phyloP scores from a whole-genome alignment of 2,797 vertebrate species.

The Microcaecilia unicolor region DNA sequence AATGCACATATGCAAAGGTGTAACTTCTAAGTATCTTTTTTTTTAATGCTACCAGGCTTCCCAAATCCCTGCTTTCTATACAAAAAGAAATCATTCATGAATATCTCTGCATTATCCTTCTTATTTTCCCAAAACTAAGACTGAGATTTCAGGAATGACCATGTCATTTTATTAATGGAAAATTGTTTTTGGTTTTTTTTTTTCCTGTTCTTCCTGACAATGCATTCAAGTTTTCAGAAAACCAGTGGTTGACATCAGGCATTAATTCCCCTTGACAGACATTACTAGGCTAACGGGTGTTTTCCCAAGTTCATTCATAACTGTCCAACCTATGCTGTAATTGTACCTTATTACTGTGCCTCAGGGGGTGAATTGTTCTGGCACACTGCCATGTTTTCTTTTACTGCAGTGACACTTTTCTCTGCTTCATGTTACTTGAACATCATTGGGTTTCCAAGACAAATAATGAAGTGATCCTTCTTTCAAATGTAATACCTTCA shows the following conservation, averaged over 20 bases:
- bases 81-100: no score
- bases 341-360: conserved; percentile 18
- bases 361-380: conserved; percentile 1
- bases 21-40: no score
- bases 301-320: conserved; percentile 17
- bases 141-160: no score
- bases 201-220: neutral
- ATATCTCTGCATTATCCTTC: no score
- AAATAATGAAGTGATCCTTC: conserved; percentile 1
- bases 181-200: no score
- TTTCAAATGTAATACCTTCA: no score
- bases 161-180: no score
- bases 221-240: neutral
- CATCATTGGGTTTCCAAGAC: neutral
- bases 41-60: no score
- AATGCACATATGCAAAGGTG: no score
- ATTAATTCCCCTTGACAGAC: conserved; percentile 16
- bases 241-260: conserved; percentile 3
- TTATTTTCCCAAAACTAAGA: no score
- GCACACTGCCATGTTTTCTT: conserved; percentile 6
- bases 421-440: neutral
- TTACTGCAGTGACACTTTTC: conserved; percentile 2
- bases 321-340: conserved; percentile 17
- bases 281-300: conserved; percentile 16
- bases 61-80: no score